These are phyloP conservation scores for Galeruca laticollis DNA, from an alignment of 2,888 invertebrate species.

Conservation along the genomic window DNA sequence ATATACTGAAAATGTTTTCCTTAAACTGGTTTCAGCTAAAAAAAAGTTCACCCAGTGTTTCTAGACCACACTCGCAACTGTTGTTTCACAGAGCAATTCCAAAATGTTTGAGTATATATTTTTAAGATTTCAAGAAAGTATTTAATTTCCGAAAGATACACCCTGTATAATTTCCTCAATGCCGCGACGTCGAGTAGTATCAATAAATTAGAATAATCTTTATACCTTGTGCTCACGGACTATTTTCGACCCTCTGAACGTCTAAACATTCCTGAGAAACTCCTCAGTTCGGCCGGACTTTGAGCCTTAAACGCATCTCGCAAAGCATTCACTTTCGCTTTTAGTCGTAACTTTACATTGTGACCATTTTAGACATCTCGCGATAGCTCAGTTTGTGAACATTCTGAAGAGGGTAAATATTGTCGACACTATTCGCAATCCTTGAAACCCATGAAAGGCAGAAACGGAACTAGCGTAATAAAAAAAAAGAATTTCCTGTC, in stretches of 20 bases:
- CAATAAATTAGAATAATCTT: too few species aligned
- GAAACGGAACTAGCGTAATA: background rate
- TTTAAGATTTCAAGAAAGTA: too few species aligned
- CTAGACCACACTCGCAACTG: too few species aligned
- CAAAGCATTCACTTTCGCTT: slow-evolving; percentile 21
- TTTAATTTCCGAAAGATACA: background rate
- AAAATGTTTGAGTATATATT: too few species aligned
- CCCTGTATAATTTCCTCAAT: background rate
- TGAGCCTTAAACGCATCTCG: slow-evolving; percentile 15
- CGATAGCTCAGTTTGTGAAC: slow-evolving; percentile 15
- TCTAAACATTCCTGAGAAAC: slow-evolving; percentile 22
- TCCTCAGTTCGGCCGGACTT: background rate
- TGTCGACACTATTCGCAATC: slow-evolving; percentile 6
- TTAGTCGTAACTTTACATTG: background rate
- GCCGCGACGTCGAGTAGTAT: too few species aligned
- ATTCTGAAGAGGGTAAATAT: slow-evolving; percentile 14
- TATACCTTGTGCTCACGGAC: background rate
- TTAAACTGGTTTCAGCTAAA: too few species aligned
- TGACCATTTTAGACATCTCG: background rate
- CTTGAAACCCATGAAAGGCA: background rate
- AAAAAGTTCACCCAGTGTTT: too few species aligned
- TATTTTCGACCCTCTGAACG: slow-evolving; percentile 4
- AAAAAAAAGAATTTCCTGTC: background rate
- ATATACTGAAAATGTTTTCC: too few species aligned
- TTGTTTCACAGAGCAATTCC: too few species aligned